Conservation (phyloP, 2,888 invertebrate genomes). For the Coelogynopora nodosa region DNA sequence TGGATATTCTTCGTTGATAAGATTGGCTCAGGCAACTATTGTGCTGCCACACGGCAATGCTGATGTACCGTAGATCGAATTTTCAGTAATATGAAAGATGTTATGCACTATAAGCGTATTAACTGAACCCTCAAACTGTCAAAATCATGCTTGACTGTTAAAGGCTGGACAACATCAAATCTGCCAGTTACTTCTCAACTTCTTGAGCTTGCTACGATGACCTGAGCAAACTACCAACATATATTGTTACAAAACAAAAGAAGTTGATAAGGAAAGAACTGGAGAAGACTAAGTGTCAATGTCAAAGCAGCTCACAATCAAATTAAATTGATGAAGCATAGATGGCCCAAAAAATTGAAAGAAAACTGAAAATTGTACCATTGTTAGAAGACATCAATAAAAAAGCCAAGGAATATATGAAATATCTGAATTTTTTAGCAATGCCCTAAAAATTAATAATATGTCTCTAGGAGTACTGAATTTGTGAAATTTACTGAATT, state of each 20-base stretch:
- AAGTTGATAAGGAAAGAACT: neutral
- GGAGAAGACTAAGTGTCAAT: conserved; percentile 24
- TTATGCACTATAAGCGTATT: conserved; percentile 3
- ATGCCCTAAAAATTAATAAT: too few species aligned
- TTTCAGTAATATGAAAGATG: conserved; percentile 15
- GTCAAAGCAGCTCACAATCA: conserved; percentile 14
- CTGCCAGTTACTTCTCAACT: conserved; percentile 6
- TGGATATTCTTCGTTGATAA: neutral
- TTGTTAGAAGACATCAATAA: too few species aligned
- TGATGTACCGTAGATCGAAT: neutral
- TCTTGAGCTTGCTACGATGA: conserved; percentile 27
- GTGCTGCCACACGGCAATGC: neutral
- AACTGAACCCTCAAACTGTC: conserved; percentile 3
- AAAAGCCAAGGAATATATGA: too few species aligned
- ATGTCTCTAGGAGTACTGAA: too few species aligned
- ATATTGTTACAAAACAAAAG: neutral
- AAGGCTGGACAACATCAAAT: conserved; percentile 33
- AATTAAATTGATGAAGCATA: neutral
- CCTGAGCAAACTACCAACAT: neutral
- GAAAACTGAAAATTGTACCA: too few species aligned
- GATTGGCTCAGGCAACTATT: neutral
- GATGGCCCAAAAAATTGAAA: too few species aligned
- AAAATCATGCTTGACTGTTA: conserved; percentile 2
- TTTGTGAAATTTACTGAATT: too few species aligned
- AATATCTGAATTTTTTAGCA: too few species aligned